Evolutionary conservation across 1,140 invertebrate genomes (phyloP).

Genomic region (Paracyclopina nana): DNA sequence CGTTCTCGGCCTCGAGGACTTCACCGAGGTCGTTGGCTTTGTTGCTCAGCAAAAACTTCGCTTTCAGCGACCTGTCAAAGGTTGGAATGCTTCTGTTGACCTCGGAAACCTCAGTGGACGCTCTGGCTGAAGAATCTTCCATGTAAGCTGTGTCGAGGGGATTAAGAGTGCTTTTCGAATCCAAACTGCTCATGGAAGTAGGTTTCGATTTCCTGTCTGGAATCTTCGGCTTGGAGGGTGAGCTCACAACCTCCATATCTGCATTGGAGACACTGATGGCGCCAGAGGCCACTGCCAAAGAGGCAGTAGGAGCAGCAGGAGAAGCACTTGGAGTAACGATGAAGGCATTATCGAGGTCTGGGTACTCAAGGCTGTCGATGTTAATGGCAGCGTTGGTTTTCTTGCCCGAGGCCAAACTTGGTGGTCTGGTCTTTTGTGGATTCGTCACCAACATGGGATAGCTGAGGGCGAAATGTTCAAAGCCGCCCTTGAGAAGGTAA

Average conservation of each 20-base stretch:
- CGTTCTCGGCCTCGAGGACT: not conserved
- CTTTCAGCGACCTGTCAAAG: not conserved
- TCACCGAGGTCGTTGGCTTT: not conserved
- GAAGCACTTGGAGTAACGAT: not conserved
- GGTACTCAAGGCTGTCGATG: not conserved
- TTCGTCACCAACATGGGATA: not conserved
- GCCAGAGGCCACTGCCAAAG: not conserved
- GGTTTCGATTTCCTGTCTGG: not conserved
- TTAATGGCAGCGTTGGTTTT: not conserved
- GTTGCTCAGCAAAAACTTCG: not conserved
- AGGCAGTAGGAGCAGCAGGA: not conserved
- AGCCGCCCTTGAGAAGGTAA: not conserved
- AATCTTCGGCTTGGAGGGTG: not conserved
- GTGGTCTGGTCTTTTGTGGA: not conserved
- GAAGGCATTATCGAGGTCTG: constrained; percentile 1
- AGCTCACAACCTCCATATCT: not conserved
- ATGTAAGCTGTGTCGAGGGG: not conserved
- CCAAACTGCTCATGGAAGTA: not conserved
- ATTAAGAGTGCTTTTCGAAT: not conserved
- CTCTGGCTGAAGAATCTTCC: not conserved
- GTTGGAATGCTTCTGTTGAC: not conserved
- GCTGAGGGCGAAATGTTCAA: not conserved
- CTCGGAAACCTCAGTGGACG: not conserved
- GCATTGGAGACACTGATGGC: not conserved
- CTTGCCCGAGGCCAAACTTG: not conserved